Evolutionary conservation across 64 coral and sea anemone species (phyloP).

Genomic region (Montipora cactus): DNA sequence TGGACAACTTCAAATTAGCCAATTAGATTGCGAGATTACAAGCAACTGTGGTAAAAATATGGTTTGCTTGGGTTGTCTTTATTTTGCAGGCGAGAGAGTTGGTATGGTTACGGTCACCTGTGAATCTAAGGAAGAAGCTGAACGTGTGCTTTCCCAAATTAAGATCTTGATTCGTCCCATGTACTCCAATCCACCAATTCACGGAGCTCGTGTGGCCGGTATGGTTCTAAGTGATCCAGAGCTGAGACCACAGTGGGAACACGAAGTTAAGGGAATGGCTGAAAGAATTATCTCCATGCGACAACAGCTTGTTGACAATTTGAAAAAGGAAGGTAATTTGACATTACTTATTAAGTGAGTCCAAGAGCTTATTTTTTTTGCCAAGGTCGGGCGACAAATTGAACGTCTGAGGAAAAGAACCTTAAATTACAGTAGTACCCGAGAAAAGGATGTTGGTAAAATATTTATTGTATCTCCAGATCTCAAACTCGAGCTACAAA

Average conservation of each 20-base stretch:
- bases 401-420: too few species aligned
- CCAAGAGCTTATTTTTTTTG: too few species aligned
- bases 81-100: constrained; percentile 78
- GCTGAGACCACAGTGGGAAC: constrained; percentile 82
- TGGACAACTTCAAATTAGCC: too few species aligned
- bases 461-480: too few species aligned
- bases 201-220: constrained; percentile 83
- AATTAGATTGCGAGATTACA: too few species aligned
- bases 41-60: background rate
- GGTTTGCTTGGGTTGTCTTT: background rate
- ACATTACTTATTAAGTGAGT: too few species aligned
- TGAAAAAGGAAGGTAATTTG: constrained; percentile 81
- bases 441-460: too few species aligned
- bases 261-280: constrained; percentile 95
- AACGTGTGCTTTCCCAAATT: constrained; percentile 88
- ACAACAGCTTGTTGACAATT: constrained; percentile 82
- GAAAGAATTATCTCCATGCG: constrained; percentile 98
- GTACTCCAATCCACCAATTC: constrained; percentile 96
- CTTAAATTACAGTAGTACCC: too few species aligned
- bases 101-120: constrained; percentile 81
- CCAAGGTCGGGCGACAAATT: too few species aligned
- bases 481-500: too few species aligned
- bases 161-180: constrained; percentile 97
- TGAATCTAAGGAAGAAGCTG: constrained; percentile 84
- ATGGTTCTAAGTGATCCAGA: constrained; percentile 81